Evolutionary conservation across 2,113 vertebrate genomes (phyloP), one percentile per base, ranked within the genome.

Genomic region (Thalassarche chlororhynchos): DNA sequence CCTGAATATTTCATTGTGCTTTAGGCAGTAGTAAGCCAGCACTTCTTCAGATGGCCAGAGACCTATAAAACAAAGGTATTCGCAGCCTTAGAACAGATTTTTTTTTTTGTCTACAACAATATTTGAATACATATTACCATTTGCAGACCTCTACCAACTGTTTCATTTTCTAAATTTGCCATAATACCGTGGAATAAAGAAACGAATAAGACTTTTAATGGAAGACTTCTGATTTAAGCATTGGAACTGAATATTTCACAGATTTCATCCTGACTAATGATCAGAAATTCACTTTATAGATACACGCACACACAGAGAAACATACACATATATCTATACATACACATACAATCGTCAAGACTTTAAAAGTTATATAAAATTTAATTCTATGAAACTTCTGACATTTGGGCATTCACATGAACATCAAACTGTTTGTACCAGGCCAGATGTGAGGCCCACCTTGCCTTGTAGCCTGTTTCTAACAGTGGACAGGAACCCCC

Each of bases 21-120:
- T 99, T 90, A 99, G 98, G 98, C 99, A 99, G 98, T 99, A 99
- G 98, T 99, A 99, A 96, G 99, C 99, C 98, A 99, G 98, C 87
- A 99, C 99, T 97, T 99, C 99, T 98, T 99, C 99, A 80, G 99
- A 99, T 0, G 99, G 99, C 99, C 99, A 99, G 97, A 99, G 98
- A 98, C 99, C 99, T 99, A 69, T 15, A 98, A 97, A 94, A 97
- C 72, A 96, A 96, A 95, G 44, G 97, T 14, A 94, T 87, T 75
- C 0, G 1, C n/a, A 32, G 61, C 38, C 44, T 96, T 78, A 96
- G 34, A 91, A 92, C 16, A 91, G 7, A 54, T 10, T 17, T 52
- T 70, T 78, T 80, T 71, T 71, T 47, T 17, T 10, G 31, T 79
- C 61, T 83, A 54, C 96, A 94, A 70, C 31, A 93, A 26, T 14